These are phyloP conservation scores for Sylvia atricapilla DNA, from an alignment of 2,113 vertebrate genomes.

Conservation along the genomic window DNA sequence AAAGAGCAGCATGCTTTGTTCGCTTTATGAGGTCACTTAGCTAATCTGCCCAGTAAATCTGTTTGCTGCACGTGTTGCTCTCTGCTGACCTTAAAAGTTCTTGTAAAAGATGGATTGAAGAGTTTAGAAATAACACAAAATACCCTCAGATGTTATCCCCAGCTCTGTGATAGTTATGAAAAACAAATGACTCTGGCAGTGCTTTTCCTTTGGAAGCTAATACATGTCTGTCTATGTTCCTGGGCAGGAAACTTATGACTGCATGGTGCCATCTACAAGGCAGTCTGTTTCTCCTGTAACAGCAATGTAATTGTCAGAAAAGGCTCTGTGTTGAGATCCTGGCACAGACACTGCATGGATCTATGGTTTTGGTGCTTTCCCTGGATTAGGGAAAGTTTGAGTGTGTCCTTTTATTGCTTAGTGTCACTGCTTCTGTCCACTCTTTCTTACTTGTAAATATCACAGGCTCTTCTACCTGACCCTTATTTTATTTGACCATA, in stretches of 20 bases:
- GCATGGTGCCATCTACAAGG: background rate
- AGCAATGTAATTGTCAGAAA: background rate
- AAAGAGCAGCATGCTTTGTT: conserved; percentile 16
- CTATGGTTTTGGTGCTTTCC: background rate
- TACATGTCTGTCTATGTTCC: background rate
- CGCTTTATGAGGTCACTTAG: conserved; percentile 28
- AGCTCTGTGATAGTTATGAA: background rate
- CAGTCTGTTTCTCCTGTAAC: background rate
- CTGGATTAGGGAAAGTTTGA: background rate
- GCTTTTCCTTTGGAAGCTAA: background rate
- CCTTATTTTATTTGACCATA: background rate
- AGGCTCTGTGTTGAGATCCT: background rate
- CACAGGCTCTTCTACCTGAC: background rate
- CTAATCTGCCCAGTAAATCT: conserved; percentile 47
- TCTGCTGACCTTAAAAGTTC: conserved; percentile 34
- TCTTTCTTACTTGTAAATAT: background rate
- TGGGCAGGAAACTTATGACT: background rate
- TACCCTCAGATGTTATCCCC: background rate
- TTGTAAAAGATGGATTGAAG: background rate
- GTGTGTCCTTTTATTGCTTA: background rate
- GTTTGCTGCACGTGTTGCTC: background rate
- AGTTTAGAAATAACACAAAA: background rate
- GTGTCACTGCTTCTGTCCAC: background rate
- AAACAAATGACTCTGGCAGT: background rate
- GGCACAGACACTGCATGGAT: background rate